Conservation (phyloP, 2,797 vertebrate species). For the Girardinus metallicus region DNA sequence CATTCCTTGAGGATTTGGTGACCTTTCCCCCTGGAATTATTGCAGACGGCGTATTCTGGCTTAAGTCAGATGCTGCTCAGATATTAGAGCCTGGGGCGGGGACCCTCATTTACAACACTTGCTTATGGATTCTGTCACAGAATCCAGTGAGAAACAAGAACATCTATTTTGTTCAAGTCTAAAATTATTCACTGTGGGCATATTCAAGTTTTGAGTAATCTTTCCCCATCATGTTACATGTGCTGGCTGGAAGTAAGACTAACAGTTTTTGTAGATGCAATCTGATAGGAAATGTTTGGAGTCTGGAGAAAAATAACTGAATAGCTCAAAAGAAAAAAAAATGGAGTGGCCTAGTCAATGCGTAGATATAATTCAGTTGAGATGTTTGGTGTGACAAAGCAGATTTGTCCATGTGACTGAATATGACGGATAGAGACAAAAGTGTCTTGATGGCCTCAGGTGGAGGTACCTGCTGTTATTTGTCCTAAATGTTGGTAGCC, state of each 20-base stretch:
- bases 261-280: background rate
- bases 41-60: constrained; percentile 53
- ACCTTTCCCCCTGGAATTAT: constrained; percentile 42
- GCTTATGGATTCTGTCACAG: background rate
- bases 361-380: background rate
- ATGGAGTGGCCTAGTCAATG: background rate
- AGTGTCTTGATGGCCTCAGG: no score
- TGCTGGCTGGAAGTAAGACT: background rate
- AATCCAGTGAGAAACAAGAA: background rate
- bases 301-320: no score
- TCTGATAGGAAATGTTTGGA: background rate
- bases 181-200: background rate
- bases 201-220: background rate
- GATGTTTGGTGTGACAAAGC: background rate
- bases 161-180: background rate
- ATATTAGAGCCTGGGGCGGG: constrained; percentile 27
- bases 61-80: constrained; percentile 76
- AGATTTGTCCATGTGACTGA: no score
- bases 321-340: background rate
- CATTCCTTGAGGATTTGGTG: constrained; percentile 81
- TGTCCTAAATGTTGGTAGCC: no score
- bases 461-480: no score
- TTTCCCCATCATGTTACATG: background rate
- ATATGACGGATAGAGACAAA: no score
- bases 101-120: background rate